These are phyloP conservation scores for Riptortus pedestris DNA, from an alignment of 1,140 invertebrate species.

Conservation along the genomic window DNA sequence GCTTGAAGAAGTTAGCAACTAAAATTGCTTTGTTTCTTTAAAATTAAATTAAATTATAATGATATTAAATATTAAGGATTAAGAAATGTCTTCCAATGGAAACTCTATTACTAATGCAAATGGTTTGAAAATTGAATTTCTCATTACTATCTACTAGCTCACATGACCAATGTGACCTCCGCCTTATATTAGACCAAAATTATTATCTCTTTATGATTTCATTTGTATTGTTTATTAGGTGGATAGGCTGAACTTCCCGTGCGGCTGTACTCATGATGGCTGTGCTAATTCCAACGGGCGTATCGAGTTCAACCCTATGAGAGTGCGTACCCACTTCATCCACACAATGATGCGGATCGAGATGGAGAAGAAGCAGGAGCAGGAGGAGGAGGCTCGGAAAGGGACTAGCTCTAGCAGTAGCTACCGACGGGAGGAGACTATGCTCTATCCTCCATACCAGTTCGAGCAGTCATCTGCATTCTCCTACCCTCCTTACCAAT, in stretches of 20 bases:
- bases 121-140: too few relatives aligned
- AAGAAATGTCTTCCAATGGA: too few relatives aligned
- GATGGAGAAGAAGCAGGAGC: slow-evolving; percentile 66
- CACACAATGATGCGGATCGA: slow-evolving; percentile 92
- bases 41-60: too few relatives aligned
- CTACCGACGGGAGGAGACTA: not conserved
- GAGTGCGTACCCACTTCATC: slow-evolving; percentile 94
- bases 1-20: too few relatives aligned
- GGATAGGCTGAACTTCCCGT: slow-evolving; percentile 89
- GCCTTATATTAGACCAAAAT: too few relatives aligned
- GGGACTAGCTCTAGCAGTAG: not conserved
- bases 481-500: not conserved
- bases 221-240: slow-evolving; percentile 44
- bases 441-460: not conserved
- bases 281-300: slow-evolving; percentile 86
- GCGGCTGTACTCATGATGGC: slow-evolving; percentile 86
- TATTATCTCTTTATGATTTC: not conserved
- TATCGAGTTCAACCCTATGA: slow-evolving; percentile 90
- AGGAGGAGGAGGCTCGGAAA: slow-evolving; percentile 28
- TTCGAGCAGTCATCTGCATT: slow-evolving; percentile 1
- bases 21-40: too few relatives aligned
- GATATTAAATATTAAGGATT: too few relatives aligned
- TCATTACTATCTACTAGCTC: too few relatives aligned
- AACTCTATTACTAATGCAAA: too few relatives aligned
- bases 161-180: too few relatives aligned